Evolutionary conservation across 2,113 vertebrate genomes (phyloP).

Genomic region (Triplophysa tibetana): DNA sequence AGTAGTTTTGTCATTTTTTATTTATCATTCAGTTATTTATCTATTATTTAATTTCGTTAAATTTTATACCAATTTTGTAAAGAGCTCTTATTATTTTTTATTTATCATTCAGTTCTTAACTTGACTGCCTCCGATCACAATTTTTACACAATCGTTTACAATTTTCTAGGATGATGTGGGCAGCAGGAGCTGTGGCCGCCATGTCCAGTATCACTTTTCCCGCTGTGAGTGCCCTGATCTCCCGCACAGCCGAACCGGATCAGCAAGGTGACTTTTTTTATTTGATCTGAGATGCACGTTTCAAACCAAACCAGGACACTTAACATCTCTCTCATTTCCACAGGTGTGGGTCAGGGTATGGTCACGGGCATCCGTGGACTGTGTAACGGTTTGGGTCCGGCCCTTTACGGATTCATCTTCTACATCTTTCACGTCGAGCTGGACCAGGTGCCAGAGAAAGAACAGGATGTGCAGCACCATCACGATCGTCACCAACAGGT

Average conservation of each 20-base stretch:
- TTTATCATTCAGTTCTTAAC: no score
- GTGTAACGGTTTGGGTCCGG: conserved; percentile 87
- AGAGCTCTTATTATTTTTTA: no score
- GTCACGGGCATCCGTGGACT: conserved; percentile 86
- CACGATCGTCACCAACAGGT: conserved; percentile 62
- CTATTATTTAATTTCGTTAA: no score
- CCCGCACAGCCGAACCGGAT: conserved; percentile 83
- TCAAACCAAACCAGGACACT: neutral
- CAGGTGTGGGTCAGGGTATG: conserved; percentile 89
- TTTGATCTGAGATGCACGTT: neutral
- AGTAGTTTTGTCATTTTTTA: no score
- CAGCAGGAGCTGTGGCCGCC: conserved; percentile 82
- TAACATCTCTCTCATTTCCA: neutral
- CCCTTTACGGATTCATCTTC: conserved; percentile 89
- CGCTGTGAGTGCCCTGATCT: conserved; percentile 83
- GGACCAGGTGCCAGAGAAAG: conserved; percentile 76
- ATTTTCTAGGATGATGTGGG: conserved; percentile 87
- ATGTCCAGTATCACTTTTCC: conserved; percentile 91
- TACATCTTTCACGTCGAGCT: conserved; percentile 89
- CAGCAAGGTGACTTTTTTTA: conserved; percentile 76
- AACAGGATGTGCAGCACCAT: conserved; percentile 66
- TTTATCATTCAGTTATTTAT: no score
- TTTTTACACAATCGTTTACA: neutral
- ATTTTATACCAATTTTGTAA: no score
- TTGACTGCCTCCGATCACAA: no score